These are phyloP conservation scores for Scolopax bukidnonensis DNA, from an alignment of 2,797 vertebrate genomes.

Conservation along the genomic window DNA sequence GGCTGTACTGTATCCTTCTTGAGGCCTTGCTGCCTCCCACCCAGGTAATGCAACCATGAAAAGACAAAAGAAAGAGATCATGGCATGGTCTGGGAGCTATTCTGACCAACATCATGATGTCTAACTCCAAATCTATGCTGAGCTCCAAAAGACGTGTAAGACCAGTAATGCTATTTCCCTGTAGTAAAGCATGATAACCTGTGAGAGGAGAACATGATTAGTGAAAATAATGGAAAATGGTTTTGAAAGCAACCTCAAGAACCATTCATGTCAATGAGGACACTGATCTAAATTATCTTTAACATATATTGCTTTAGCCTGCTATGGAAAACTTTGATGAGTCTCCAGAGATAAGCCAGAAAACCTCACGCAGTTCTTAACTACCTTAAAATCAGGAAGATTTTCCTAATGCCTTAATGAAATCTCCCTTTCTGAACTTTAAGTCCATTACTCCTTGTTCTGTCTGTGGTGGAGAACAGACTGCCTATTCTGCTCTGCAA, in stretches of 20 bases:
- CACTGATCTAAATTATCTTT: background rate
- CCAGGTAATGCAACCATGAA: rapidly evolving
- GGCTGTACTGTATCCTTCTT: background rate
- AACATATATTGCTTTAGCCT: background rate
- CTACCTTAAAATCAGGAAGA: background rate
- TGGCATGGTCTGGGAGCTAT: background rate
- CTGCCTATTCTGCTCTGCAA: background rate
- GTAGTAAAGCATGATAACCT: background rate
- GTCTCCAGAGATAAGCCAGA: background rate
- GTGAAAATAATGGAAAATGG: background rate
- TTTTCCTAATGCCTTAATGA: constrained; percentile 15
- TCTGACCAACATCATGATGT: background rate
- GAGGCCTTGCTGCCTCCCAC: background rate
- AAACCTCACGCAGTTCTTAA: background rate
- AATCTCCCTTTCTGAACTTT: constrained; percentile 3
- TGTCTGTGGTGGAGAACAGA: background rate
- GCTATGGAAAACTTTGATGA: rapidly evolving
- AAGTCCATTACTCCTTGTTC: background rate
- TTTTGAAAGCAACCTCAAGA: background rate
- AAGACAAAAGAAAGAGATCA: background rate
- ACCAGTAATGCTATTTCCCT: background rate
- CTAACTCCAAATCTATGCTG: background rate
- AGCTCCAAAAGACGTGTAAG: background rate
- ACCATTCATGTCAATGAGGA: background rate
- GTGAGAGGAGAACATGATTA: background rate